These are phyloP conservation scores for Arvicanthis niloticus DNA, from an alignment of 2,113 vertebrate genomes.

Conservation along the genomic window DNA sequence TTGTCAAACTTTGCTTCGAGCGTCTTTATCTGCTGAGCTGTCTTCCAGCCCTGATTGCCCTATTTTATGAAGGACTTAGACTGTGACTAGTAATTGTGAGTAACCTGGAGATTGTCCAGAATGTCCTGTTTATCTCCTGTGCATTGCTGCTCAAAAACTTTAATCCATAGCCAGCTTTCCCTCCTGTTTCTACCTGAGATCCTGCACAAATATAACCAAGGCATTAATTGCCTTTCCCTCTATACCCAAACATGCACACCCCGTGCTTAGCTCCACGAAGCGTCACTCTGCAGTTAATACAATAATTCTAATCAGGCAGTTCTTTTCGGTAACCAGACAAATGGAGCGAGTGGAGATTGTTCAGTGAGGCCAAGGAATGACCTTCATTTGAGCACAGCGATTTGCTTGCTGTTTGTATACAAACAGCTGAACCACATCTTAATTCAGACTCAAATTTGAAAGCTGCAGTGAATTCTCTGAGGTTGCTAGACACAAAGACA, in stretches of 20 bases:
- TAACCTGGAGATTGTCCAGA: not conserved
- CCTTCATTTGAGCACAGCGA: slow-evolving; percentile 42
- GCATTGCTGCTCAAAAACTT: not conserved
- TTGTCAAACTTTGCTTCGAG: not conserved
- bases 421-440: slow-evolving; percentile 43
- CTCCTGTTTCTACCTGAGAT: not conserved
- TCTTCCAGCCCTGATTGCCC: not conserved
- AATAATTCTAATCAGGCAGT: slow-evolving; percentile 46
- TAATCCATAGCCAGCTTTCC: slow-evolving; percentile 10
- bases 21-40: not conserved
- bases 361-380: slow-evolving; percentile 43
- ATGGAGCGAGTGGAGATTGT: slow-evolving; percentile 66
- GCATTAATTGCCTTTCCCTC: not conserved
- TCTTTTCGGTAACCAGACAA: slow-evolving; percentile 60
- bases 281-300: slow-evolving; percentile 16
- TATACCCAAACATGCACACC: slow-evolving; percentile 9
- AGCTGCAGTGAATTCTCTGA: slow-evolving; percentile 10
- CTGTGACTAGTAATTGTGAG: not conserved
- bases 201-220: slow-evolving; percentile 38
- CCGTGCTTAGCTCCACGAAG: slow-evolving; percentile 44
- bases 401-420: slow-evolving; percentile 61
- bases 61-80: not conserved
- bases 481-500: not conserved
- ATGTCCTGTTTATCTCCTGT: not conserved
- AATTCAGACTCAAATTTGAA: slow-evolving; percentile 57